A percentile compares a stretch with the other conserved stretches of the same genome.
These are phyloP conservation scores for Psettodes erumei DNA, from an alignment of 2,113 vertebrate genomes.

Conservation along the genomic window DNA sequence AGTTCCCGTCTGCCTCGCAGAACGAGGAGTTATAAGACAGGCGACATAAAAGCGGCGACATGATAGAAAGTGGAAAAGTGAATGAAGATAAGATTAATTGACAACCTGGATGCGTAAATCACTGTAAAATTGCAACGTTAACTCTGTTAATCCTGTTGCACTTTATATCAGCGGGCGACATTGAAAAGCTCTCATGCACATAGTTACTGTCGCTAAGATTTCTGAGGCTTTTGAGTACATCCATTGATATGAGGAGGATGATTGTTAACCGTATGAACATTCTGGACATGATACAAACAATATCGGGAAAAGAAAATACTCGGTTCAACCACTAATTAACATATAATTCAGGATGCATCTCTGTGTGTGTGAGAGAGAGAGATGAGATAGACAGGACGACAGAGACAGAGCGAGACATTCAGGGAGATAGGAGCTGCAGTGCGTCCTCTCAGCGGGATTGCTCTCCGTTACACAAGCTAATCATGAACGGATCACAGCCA, in stretches of 20 bases:
- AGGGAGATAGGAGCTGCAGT: slow-evolving; percentile 22
- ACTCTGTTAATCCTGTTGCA: background rate
- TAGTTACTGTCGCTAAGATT: background rate
- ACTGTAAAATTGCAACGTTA: background rate
- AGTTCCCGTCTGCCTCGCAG: background rate
- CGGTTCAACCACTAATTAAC: background rate
- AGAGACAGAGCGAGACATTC: background rate
- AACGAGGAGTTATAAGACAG: background rate
- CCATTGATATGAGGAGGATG: background rate
- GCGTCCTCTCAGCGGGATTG: slow-evolving; percentile 14
- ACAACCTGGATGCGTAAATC: background rate
- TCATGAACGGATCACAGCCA: slow-evolving; percentile 1
- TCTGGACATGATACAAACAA: background rate
- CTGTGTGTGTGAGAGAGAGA: slow-evolving; percentile 9
- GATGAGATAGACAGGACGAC: background rate
- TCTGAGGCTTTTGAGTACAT: background rate
- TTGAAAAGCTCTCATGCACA: background rate
- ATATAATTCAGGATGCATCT: slow-evolving; percentile 13
- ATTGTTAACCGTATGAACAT: background rate
- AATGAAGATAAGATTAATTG: background rate
- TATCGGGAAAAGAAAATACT: background rate
- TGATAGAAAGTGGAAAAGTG: background rate
- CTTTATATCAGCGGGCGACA: background rate
- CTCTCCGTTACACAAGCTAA: slow-evolving; percentile 17
- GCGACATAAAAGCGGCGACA: background rate